Evolutionary conservation across 92 coral and sea anemone species (phyloP).

Genomic region (Palythoa heliodiscus): DNA sequence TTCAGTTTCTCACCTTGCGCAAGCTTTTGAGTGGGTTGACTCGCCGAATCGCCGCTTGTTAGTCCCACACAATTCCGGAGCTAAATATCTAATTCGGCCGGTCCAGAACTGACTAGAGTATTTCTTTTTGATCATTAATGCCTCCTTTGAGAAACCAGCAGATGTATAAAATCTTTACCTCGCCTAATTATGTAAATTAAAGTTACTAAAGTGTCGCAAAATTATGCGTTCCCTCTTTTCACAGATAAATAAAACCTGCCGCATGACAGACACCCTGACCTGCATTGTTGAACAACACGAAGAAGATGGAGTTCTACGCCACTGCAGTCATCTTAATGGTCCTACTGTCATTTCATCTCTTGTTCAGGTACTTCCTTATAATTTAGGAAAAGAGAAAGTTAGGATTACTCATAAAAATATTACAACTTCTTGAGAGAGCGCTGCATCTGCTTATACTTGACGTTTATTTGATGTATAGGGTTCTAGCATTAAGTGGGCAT

Average conservation of each 20-base stretch:
- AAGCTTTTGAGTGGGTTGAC: no score
- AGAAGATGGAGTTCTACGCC: background rate
- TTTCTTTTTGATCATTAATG: background rate
- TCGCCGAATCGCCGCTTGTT: background rate
- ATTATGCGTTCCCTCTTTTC: background rate
- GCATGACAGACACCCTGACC: background rate
- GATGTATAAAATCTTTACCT: background rate
- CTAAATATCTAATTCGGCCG: background rate
- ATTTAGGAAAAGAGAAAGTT: no score
- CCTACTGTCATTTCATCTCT: background rate
- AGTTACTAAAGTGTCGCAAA: background rate
- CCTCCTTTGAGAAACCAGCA: background rate
- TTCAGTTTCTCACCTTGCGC: no score
- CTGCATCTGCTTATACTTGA: no score
- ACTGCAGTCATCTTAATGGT: background rate
- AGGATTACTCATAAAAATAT: no score
- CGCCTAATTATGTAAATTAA: background rate
- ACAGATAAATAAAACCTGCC: background rate
- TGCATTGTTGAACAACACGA: background rate
- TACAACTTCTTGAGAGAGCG: no score
- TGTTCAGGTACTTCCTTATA: background rate
- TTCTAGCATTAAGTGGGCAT: no score
- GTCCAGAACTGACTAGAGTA: background rate
- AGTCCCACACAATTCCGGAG: conserved; percentile 1
- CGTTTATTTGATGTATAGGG: no score